A percentile compares a stretch with the other conserved stretches of the same genome.
phyloP scores from a whole-genome alignment of 2,888 invertebrate species.

The Harmothoe impar region DNA sequence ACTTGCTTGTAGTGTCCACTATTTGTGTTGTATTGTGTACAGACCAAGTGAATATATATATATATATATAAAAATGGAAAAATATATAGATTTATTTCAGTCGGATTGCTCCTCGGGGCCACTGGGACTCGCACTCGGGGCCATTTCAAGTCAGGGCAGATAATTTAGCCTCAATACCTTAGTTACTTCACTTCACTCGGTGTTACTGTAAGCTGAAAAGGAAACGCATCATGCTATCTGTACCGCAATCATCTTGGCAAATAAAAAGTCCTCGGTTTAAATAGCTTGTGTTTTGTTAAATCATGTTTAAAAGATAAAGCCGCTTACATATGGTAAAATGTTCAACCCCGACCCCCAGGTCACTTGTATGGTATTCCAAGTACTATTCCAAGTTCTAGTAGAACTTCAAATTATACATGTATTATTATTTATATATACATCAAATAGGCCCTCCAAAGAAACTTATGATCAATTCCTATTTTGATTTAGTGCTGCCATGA shows the following conservation, averaged over 20 bases:
- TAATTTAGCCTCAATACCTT: not conserved
- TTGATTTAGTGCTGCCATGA: too few relatives aligned
- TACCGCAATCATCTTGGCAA: constrained; percentile 56
- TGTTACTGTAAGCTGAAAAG: constrained; percentile 57
- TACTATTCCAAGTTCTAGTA: too few relatives aligned
- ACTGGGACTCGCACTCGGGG: constrained; percentile 7
- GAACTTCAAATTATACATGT: too few relatives aligned
- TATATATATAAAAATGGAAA: not conserved
- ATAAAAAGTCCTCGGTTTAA: constrained; percentile 60
- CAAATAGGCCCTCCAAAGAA: too few relatives aligned
- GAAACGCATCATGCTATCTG: constrained; percentile 49
- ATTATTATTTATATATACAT: too few relatives aligned
- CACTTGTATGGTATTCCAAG: too few relatives aligned
- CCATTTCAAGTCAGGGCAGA: constrained; percentile 13
- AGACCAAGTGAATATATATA: constrained; percentile 42
- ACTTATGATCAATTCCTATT: too few relatives aligned
- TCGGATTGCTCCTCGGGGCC: not conserved
- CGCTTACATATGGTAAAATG: too few relatives aligned
- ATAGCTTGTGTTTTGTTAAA: not conserved
- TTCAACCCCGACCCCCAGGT: too few relatives aligned
- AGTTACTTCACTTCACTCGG: constrained; percentile 54
- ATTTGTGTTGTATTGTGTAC: constrained; percentile 63
- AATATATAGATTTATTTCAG: not conserved
- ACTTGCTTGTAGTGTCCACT: constrained; percentile 59
- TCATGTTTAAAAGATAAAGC: not conserved